Conservation (phyloP, 2,113 vertebrate genomes). For the Nematolebias whitei region DNA sequence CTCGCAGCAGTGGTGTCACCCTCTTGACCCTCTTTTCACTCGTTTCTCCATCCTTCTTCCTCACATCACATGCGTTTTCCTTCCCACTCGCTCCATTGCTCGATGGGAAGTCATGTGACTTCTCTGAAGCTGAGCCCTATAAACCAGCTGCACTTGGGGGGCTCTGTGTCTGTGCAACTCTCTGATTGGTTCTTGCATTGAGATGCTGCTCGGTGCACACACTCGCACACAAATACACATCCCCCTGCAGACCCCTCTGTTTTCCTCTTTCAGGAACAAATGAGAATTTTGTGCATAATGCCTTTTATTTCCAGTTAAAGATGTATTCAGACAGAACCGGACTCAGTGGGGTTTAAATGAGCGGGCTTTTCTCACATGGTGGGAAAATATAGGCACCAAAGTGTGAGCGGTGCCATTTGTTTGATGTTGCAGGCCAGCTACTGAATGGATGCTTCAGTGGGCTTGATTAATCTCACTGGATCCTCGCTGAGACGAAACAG, state of each 20-base stretch:
- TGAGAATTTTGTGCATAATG: constrained; percentile 26
- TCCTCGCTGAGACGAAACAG: constrained; percentile 34
- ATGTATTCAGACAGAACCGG: constrained; percentile 6
- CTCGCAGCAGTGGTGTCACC: constrained; percentile 47
- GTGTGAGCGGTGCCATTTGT: constrained; percentile 33
- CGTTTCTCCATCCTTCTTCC: constrained; percentile 44
- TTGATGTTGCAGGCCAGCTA: constrained; percentile 29
- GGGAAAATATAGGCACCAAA: constrained; percentile 25
- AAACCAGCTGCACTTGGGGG: constrained; percentile 79
- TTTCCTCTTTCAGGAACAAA: constrained; percentile 59
- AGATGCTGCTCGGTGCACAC: constrained; percentile 32
- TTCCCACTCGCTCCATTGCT: constrained; percentile 46
- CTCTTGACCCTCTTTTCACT: constrained; percentile 61
- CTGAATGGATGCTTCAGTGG: constrained; percentile 31
- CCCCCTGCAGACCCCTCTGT: constrained; percentile 46
- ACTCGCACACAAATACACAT: constrained; percentile 26
- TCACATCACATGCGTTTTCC: constrained; percentile 42
- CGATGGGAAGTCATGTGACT: constrained; percentile 84
- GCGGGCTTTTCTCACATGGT: constrained; percentile 23
- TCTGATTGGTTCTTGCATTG: constrained; percentile 63
- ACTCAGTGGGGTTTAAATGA: constrained; percentile 15
- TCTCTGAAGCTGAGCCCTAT: constrained; percentile 83
- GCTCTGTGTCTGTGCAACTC: constrained; percentile 58
- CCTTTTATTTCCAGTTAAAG: constrained; percentile 22
- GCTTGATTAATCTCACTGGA: constrained; percentile 43